Evolutionary conservation across 2,888 invertebrate species (phyloP), one percentile per base, ranked within the genome.

Genomic region (Miltochrista miniata): DNA sequence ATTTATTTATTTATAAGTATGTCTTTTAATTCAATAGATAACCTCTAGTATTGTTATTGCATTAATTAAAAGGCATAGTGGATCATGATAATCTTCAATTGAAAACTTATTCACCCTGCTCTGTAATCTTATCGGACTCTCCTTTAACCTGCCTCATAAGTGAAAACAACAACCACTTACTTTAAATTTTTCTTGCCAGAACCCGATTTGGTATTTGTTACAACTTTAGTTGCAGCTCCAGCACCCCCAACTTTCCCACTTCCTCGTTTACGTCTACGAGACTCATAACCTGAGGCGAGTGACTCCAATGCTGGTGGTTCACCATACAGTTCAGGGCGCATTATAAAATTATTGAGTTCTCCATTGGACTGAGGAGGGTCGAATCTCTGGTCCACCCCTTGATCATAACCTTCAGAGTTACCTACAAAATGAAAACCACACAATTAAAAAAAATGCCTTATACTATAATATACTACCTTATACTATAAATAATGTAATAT

Each of bases 271-370:
- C 88, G 87, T 30, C 90, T 83, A 9, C 87, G 81, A 13, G 83
- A 74, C 45, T 91, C 88, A 58, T 89, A 88, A 12, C 79, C 80
- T 29, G 83, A 63, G 4, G 88, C 74, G 31, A 90, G 57, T 24
- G 81, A 76, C 55, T 88, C 89, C 83, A 93, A 87, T 7, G 93
- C 89, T 18, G 92, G 92, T 9, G 93, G 93, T 66, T 93, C 93
- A 1, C 93, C 93, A 57, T 93, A 94, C 54, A 93, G 65, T 70
- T 94, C 93, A 9, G 93, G 93, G 64, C 94, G 92, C 87, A 94
- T 89, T 51, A 94, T 93, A 39, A 94, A 92, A 68, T 94, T 94
- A 70, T 94, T 93, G 33, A 93, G 76, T 57, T 88, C 90, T 7
- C 87, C 87, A 43, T 77, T 88, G 0, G 87, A 74, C 52, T 85